Percentiles rank a stretch among this genome's conserved stretches.
These are phyloP conservation scores for Zaprionus bogoriensis DNA, from an alignment of 2,888 invertebrate genomes.

Conservation along the genomic window DNA sequence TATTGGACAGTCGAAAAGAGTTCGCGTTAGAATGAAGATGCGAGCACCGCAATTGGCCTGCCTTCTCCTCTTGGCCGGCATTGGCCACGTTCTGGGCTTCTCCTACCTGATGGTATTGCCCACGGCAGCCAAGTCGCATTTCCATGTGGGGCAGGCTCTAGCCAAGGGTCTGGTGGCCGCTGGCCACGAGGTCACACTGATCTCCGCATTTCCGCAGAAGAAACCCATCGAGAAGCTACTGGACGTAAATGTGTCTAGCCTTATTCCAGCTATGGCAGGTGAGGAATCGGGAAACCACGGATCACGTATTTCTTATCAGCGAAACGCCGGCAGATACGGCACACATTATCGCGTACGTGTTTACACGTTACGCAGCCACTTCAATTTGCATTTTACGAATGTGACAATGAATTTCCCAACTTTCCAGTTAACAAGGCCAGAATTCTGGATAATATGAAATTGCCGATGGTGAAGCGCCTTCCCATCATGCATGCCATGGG, in stretches of 20 bases:
- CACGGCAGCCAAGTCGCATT: conserved; percentile 65
- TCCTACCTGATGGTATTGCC: conserved; percentile 64
- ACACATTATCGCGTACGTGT: neutral
- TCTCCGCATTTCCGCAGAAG: conserved; percentile 75
- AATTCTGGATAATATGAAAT: conserved; percentile 21
- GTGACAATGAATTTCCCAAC: neutral
- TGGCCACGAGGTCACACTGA: conserved; percentile 81
- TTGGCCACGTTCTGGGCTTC: conserved; percentile 45
- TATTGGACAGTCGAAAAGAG: neutral
- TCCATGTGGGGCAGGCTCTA: conserved; percentile 70
- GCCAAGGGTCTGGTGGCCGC: conserved; percentile 75
- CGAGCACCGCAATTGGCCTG: neutral
- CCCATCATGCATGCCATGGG: conserved; percentile 36
- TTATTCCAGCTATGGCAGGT: conserved; percentile 47
- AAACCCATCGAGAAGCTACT: conserved; percentile 66
- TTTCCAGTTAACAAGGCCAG: conserved; percentile 27
- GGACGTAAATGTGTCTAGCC: conserved; percentile 54
- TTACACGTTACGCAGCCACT: neutral
- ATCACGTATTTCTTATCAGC: conserved; percentile 30
- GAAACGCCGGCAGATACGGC: neutral
- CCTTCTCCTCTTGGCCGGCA: conserved; percentile 6
- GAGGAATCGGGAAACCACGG: conserved; percentile 2
- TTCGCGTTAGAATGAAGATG: neutral
- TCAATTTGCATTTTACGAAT: neutral
- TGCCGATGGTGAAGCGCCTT: conserved; percentile 13